These are phyloP conservation scores for Eupithecia abbreviata DNA, from an alignment of 2,888 invertebrate species.

Conservation along the genomic window DNA sequence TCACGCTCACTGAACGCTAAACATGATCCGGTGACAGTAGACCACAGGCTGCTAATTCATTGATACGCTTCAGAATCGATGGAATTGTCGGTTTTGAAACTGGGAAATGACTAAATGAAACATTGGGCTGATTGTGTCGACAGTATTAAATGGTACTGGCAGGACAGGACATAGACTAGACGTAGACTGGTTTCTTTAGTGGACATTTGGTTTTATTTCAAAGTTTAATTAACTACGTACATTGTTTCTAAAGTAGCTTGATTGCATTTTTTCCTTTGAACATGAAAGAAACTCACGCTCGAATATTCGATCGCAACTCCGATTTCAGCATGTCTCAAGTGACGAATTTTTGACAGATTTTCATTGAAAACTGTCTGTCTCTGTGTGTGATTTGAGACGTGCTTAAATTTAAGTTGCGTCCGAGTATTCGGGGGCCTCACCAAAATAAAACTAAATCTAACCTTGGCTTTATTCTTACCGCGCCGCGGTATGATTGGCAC, in stretches of 20 bases:
- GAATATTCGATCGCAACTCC: too few species aligned
- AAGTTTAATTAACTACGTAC: too few species aligned
- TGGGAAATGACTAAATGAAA: constrained; percentile 33
- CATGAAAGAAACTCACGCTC: neutral
- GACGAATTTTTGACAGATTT: too few species aligned
- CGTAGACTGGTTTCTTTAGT: neutral
- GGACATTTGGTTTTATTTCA: neutral
- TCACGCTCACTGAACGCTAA: constrained; percentile 60
- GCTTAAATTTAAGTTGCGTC: too few species aligned
- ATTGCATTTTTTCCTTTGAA: neutral
- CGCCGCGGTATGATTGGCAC: too few species aligned
- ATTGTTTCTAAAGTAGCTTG: neutral
- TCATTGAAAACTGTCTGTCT: too few species aligned
- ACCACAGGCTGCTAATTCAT: constrained; percentile 39
- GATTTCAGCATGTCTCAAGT: too few species aligned
- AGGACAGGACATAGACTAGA: constrained; percentile 12
- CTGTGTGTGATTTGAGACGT: too few species aligned
- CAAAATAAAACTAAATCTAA: too few species aligned
- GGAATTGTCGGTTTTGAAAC: constrained; percentile 34
- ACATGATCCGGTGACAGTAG: constrained; percentile 59
- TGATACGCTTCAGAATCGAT: constrained; percentile 33
- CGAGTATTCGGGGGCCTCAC: neutral
- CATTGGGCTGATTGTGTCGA: constrained; percentile 13
- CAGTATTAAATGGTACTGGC: constrained; percentile 3
- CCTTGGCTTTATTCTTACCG: neutral